Conservation (phyloP, 2,797 vertebrate species). For the Enteromius argenteus region DNA sequence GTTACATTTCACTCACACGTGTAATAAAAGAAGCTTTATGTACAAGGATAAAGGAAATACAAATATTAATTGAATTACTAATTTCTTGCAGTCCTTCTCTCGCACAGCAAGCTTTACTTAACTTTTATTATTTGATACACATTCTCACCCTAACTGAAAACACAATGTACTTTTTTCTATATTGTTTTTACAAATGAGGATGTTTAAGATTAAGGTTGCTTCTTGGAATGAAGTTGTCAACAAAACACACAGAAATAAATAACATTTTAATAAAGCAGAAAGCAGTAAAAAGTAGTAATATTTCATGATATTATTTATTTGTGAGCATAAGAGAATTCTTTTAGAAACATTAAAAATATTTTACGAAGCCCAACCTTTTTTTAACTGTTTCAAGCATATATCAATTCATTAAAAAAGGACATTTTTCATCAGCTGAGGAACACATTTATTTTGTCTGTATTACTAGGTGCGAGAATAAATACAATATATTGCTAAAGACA, state of each 20-base stretch:
- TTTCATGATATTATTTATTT: neutral
- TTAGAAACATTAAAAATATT: neutral
- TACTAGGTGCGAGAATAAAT: neutral
- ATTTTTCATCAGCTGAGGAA: neutral
- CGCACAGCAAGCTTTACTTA: neutral
- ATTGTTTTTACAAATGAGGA: neutral
- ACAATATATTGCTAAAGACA: constrained; percentile 16
- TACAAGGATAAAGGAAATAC: neutral
- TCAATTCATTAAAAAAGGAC: neutral
- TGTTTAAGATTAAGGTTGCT: neutral
- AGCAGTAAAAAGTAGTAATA: neutral
- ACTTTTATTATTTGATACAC: neutral
- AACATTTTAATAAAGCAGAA: neutral
- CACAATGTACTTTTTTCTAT: neutral
- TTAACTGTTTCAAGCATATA: neutral
- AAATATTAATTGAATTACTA: neutral
- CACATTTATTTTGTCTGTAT: neutral
- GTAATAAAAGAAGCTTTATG: neutral
- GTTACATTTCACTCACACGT: neutral
- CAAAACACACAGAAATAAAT: neutral
- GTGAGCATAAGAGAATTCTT: neutral
- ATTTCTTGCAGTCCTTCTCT: neutral
- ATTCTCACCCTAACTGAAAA: neutral
- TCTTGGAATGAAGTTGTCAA: neutral
- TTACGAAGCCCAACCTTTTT: neutral